Evolutionary conservation across 1,140 invertebrate genomes (phyloP).

Genomic region (Harpegnathos saltator): DNA sequence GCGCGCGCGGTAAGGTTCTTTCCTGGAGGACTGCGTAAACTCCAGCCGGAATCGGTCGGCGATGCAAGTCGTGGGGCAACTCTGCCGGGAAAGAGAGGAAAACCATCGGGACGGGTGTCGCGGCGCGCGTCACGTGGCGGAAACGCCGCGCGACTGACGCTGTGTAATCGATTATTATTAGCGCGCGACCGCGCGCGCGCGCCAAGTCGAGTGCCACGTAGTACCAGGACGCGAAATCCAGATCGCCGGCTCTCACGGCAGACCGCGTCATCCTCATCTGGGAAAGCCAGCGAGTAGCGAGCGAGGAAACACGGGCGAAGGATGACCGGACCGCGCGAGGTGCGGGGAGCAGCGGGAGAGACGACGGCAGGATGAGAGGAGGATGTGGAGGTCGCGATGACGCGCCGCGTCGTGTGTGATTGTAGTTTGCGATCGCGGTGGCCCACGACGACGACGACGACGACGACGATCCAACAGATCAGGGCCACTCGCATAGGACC

Average conservation of each 20-base stretch:
- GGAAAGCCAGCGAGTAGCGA: constrained; percentile 43
- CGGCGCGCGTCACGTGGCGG: constrained; percentile 24
- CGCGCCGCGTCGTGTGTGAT: constrained; percentile 67
- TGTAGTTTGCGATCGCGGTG: constrained; percentile 29
- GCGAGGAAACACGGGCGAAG: constrained; percentile 56
- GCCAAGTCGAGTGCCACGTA: constrained; percentile 60
- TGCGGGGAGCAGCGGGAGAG: constrained; percentile 20
- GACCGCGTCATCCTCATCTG: constrained; percentile 44
- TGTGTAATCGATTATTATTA: constrained; percentile 63
- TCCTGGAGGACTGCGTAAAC: constrained; percentile 3
- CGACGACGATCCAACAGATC: constrained; percentile 58
- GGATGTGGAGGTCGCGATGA: constrained; percentile 63
- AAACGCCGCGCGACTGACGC: constrained; percentile 17
- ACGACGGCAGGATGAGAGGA: constrained; percentile 43
- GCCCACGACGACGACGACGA: constrained; percentile 25
- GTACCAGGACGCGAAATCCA: constrained; percentile 65
- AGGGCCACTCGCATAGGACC: constrained; percentile 70
- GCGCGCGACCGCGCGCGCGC: constrained; percentile 34
- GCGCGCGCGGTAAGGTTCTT: constrained; percentile 15
- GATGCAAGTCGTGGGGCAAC: constrained; percentile 14
- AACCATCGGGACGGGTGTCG: constrained; percentile 28
- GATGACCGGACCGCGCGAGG: constrained; percentile 46
- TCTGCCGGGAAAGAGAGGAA: constrained; percentile 28
- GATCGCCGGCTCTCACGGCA: constrained; percentile 42
- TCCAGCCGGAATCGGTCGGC: constrained; percentile 14